Evolutionary conservation across 2,888 invertebrate genomes (phyloP), one percentile per base, ranked within the genome.

Genomic region (Leptinotarsa tumamoca): DNA sequence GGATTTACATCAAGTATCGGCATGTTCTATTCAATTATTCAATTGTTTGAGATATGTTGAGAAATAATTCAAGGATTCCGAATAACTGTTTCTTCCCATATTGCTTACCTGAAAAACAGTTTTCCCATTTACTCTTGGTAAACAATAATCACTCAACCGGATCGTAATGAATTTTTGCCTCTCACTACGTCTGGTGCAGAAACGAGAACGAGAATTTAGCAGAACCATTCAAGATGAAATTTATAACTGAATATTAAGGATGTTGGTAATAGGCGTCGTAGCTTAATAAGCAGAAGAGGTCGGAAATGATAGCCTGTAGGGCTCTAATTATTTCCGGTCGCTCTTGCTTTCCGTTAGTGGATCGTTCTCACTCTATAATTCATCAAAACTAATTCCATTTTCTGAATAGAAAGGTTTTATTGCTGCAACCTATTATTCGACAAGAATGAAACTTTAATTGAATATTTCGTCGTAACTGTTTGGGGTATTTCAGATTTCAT

Each of bases 261-360:
- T 79, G 80, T 79, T 77, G 82, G 81, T 80, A 79, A 81, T 82
- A 82, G 82, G 79, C 82, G 84, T 81, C 81, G 81, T 80, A 80
- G 82, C 82, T 83, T 85, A 85, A 85, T 84, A 85, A 84, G 84
- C 84, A 84, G 85, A 85, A 84, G 84, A 84, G 84, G 81, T 82
- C 84, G 86, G 86, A 86, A 86, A 86, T 85, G 85, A 86, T 86
- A 85, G 85, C 86, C 85, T 83, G 83, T 84, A 83, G 86, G 85
- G 84, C 80, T 83, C 84, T 86, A 86, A 86, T 86, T 86, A 84
- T 85, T 85, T 86, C 85, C 86, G 83, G 83, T 79, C 80, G 84
- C 82, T 81, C 79, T 80, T 81, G 82, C 81, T 75, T 77, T 79
- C 78, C 81, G 81, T 71, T 80, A 68, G 68, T 71, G 67, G 72